Evolutionary conservation across 92 coral and sea anemone species (phyloP).

Genomic region (Siderastrea siderea): DNA sequence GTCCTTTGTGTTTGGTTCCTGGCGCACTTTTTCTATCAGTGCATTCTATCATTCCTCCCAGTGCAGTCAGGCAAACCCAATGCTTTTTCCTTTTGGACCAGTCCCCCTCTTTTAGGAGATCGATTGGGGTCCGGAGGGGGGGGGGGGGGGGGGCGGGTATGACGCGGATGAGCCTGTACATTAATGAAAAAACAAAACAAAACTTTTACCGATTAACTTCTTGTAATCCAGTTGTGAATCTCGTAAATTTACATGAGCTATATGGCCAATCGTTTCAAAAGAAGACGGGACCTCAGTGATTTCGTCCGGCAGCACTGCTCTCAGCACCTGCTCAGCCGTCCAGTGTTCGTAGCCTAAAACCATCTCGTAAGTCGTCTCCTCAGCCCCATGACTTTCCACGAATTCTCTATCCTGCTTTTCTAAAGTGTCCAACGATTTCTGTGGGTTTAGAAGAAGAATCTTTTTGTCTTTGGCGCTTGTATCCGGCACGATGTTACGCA

Average conservation of each 20-base stretch:
- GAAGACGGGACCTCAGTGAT: constrained; percentile 90
- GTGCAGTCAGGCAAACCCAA: too few species aligned
- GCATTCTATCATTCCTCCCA: too few species aligned
- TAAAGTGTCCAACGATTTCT: constrained; percentile 46
- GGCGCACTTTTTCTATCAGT: too few species aligned
- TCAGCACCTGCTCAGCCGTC: constrained; percentile 89
- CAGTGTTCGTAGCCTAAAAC: constrained; percentile 87
- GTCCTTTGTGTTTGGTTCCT: too few species aligned
- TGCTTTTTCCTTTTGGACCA: background rate
- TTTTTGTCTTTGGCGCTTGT: constrained; percentile 59
- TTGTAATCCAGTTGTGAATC: constrained; percentile 87
- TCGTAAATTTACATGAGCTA: constrained; percentile 94
- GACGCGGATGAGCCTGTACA: background rate
- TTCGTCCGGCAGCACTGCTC: constrained; percentile 88
- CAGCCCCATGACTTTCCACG: constrained; percentile 67
- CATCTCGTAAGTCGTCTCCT: constrained; percentile 67
- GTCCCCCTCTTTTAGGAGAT: background rate
- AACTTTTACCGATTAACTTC: constrained; percentile 80
- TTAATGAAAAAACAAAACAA: background rate
- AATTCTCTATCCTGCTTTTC: constrained; percentile 69
- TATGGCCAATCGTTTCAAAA: constrained; percentile 97
- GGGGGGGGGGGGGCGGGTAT: background rate
- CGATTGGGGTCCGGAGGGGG: background rate
- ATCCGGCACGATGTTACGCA: constrained; percentile 88
- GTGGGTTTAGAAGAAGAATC: constrained; percentile 81